Evolutionary conservation across 2,113 vertebrate species (phyloP), one percentile per base, ranked within the genome.

Genomic region (Seriola rivoliana): DNA sequence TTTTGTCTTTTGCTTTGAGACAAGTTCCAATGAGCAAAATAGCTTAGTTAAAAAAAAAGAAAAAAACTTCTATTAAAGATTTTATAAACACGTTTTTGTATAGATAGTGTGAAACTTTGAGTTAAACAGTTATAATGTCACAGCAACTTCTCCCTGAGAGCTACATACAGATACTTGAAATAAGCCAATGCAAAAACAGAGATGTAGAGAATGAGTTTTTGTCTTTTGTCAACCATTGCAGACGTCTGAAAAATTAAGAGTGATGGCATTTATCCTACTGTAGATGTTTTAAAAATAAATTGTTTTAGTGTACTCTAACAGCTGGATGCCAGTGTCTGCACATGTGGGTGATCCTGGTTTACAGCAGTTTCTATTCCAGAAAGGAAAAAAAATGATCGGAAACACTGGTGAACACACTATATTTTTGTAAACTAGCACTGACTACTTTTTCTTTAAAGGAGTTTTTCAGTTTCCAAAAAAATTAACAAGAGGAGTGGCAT

Each of bases 161-260:
- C 71, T 48, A 62, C 72, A 5, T 44, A 71, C 82, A 79, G 80
- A 89, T 91, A 95, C 92, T 94, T 95, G 91, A 95, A 94, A 86
- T 34, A 38, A 88, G 80, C 85, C 84, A 40, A 80, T 84, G 86
- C 88, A 89, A 89, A 87, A 88, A 79, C 84, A 42, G 81, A 86
- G 69, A 77, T 46, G 17, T 42, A 58, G 48, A 42, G 38, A 36
- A 29, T 17, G 17, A n/a, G 62, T 42, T 13, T 46, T 29, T 32
- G 38, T 54, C 32, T 75, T 71, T 34, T 73, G 50, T 44, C 2
- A 9, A 40, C n/a, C 19, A 12, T 68, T 60, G 16, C 58, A 80
- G n/a, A 72, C 70, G 50, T 58, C 50, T 44, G 29, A 66, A 34
- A 60, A 46, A 34, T 17, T 21, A 68, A 25, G 44, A 11, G 19